Base-by-base conservation (phyloP, 2,888 invertebrate genomes). In the Sacculina carcini region DNA sequence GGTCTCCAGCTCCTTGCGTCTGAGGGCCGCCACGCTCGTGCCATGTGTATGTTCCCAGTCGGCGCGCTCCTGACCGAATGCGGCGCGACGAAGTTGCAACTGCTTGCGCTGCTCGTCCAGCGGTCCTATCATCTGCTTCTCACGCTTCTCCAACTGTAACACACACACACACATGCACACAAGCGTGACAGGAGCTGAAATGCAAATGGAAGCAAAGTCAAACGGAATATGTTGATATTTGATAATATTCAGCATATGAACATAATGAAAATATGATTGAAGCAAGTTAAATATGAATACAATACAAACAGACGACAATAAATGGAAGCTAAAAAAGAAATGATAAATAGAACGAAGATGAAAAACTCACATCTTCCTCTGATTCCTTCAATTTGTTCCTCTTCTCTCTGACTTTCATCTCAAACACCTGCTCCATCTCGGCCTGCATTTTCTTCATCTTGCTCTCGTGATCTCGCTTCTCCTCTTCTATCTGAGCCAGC, bases 361-460 rank as follows among this genome's bases (percentile, higher is more conserved):
- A 38, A 24, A 49, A 31, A 63, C 70, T 71, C 64, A 76, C 76
- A 62, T 94, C 92, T 57, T 78, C 72, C 66, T 94, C 94, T 1
- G 89, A 87, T 66, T 94, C 92, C 68, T 86, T 86, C 60, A 94
- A 73, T 67, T 92, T 92, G 62, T 87, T 85, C 64, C 83, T 84
- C 71, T 94, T 92, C 67, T 94, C 94, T 62, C 80, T 77, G 48
- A 86, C 94, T 70, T 96, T 96, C 79, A 87, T 85, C 66, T 94
- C 90, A 67, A 96, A 96, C 57, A 96, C 94, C 70, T 89, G 89
- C 65, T 96, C 94, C 89, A 96, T 90, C 67, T 94, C 94, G 39
- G 79, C 79, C 67, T 96, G 94, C 87, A 90, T 90, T 66, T 92
- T 92, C 70, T 92, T 92, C 84, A 94, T 87, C 67, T 90, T 89